These are phyloP conservation scores for Anthopleura xanthogrammica DNA, from an alignment of 92 coral and sea anemone species.

Conservation along the genomic window DNA sequence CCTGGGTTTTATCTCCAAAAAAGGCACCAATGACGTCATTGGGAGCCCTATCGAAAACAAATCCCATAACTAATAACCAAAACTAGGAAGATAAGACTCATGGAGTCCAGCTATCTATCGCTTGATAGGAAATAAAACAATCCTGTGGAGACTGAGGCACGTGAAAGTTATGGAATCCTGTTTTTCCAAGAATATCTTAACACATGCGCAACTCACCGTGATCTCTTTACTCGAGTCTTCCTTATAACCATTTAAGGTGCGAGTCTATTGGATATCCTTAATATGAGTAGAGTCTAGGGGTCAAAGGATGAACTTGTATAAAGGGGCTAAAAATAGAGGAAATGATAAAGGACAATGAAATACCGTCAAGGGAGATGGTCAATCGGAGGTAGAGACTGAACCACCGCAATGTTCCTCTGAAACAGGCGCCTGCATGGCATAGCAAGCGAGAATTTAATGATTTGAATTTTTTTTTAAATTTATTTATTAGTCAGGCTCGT, in stretches of 20 bases:
- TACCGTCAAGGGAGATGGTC: neutral
- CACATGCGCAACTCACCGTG: neutral
- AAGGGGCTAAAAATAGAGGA: neutral
- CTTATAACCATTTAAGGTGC: neutral
- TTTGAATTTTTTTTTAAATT: too few relatives aligned
- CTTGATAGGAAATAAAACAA: neutral
- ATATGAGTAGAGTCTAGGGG: neutral
- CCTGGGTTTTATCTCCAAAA: neutral
- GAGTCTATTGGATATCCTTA: neutral
- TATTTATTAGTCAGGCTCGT: too few relatives aligned
- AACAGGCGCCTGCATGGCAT: too few relatives aligned
- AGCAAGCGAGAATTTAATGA: too few relatives aligned
- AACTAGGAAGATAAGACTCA: neutral
- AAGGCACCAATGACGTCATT: neutral
- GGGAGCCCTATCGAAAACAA: neutral
- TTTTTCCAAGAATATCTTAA: neutral
- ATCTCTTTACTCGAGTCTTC: neutral
- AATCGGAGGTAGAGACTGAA: neutral
- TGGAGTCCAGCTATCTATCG: neutral
- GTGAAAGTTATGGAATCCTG: neutral
- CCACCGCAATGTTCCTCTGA: too few relatives aligned
- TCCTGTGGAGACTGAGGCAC: neutral
- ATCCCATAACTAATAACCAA: neutral
- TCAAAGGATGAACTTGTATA: neutral
- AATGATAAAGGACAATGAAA: neutral